Evolutionary conservation across 2,888 invertebrate genomes (phyloP), one percentile per base, ranked within the genome.

Genomic region (Sabatieria punctata): DNA sequence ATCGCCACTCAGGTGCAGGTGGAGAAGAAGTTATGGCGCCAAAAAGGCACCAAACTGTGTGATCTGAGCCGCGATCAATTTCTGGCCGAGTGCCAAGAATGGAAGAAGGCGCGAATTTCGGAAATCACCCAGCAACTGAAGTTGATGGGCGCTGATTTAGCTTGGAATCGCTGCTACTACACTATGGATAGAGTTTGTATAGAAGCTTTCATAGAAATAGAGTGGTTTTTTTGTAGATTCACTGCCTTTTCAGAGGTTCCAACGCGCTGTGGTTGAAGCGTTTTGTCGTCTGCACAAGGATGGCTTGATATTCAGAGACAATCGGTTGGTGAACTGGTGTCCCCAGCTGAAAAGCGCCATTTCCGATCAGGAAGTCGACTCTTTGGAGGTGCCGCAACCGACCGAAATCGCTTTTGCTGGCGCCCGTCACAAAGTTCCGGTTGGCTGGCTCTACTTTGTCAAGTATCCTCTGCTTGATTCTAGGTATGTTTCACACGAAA

Each of bases 311-410:
- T 65, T 63, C 51, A 58, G 71, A n/a, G 63, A 60, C 44, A 59
- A 80, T 54, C 73, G 80, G 39, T 67, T 93, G 41, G 82, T 97
- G 0, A 91, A 95, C 68, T 97, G 95, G 95, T 91, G 84, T 13
- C 81, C 82, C 57, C 68, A 76, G 0, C 69, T 95, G 6, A 77
- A 78, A 56, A 89, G 93, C 1, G 80, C 88, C 0, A 79, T 97
- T 43, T 91, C 93, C 0, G 93, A 95, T 67, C 85, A 93, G 53
- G 95, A 95, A 74, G 68, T 69, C 0, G 79, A 85, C 30, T 74
- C 75, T 59, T 50, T 77, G 4, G 70, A 73, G 27, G 64, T 85
- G 19, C 70, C 71, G 21, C 77, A 76, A 1, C 77, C 79, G 11
- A 80, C 78, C 1, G 72, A 76, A 33, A 53, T 85, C 0, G 57